phyloP scores from a whole-genome alignment of 2,888 invertebrate genomes.

The Ecliptopera silaceata region DNA sequence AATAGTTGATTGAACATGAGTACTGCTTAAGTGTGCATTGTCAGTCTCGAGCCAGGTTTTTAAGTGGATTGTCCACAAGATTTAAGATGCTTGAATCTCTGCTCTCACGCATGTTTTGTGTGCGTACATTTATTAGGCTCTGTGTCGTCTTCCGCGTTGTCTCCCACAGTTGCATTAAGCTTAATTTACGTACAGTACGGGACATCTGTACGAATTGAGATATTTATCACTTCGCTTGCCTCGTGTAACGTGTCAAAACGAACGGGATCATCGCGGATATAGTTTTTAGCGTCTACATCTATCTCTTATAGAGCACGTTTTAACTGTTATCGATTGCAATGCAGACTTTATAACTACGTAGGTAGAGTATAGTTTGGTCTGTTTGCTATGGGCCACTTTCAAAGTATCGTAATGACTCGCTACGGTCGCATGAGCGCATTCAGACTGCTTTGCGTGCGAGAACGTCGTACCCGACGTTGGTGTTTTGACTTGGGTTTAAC shows the following conservation, averaged over 20 bases:
- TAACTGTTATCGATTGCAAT: constrained; percentile 47
- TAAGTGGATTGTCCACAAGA: constrained; percentile 68
- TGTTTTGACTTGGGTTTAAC: constrained; percentile 41
- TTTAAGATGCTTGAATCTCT: constrained; percentile 56
- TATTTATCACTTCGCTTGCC: constrained; percentile 71
- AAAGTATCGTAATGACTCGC: constrained; percentile 77
- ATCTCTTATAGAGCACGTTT: constrained; percentile 50
- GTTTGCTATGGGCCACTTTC: constrained; percentile 62
- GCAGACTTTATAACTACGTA: constrained; percentile 57
- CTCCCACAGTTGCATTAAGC: constrained; percentile 53
- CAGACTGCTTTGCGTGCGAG: constrained; percentile 48
- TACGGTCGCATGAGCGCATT: constrained; percentile 82
- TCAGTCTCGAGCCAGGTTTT: constrained; percentile 48
- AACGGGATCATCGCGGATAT: constrained; percentile 71
- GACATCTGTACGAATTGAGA: constrained; percentile 63
- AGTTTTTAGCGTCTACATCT: constrained; percentile 60
- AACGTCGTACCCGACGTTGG: constrained; percentile 53
- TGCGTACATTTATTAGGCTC: constrained; percentile 38
- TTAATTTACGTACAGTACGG: constrained; percentile 51
- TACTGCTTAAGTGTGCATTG: constrained; percentile 58
- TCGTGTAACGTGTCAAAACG: constrained; percentile 71
- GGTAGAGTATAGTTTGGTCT: constrained; percentile 67
- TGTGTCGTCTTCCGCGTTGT: constrained; percentile 62
- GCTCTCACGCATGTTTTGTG: constrained; percentile 61
- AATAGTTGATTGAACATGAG: constrained; percentile 60